phyloP scores from a whole-genome alignment of 2,113 vertebrate species.

The Xenopus laevis region DNA sequence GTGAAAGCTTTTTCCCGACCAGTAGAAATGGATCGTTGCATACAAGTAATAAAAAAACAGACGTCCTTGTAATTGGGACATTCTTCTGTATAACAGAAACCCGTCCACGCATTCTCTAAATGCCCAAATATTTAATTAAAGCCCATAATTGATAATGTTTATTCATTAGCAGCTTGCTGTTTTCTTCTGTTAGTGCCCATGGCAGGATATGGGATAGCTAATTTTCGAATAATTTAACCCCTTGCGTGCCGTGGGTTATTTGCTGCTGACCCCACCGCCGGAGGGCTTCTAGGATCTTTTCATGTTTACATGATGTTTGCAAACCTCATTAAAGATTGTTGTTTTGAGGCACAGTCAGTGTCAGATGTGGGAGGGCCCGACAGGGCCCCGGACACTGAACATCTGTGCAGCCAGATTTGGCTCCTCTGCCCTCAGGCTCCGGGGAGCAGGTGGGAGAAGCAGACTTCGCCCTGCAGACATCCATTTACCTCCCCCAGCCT shows the following conservation, averaged over 20 bases:
- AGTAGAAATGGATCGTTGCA: too few relatives aligned
- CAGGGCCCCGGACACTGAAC: conserved; percentile 64
- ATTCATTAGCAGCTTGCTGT: conserved; percentile 33
- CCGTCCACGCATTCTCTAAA: not conserved
- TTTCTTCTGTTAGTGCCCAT: conserved; percentile 8
- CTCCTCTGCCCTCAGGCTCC: conserved; percentile 65
- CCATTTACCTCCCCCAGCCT: conserved; percentile 20
- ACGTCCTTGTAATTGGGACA: too few relatives aligned
- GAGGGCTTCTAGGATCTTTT: conserved; percentile 1
- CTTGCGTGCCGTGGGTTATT: not conserved
- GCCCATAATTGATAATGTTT: conserved; percentile 41
- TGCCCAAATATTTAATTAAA: conserved; percentile 24
- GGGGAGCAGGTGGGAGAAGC: conserved; percentile 68
- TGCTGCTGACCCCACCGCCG: not conserved
- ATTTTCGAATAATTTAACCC: conserved; percentile 16
- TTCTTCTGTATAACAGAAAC: too few relatives aligned
- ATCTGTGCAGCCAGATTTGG: conserved; percentile 80
- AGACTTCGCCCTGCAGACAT: conserved; percentile 31
- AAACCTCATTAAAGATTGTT: conserved; percentile 79
- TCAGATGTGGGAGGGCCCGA: conserved; percentile 62
- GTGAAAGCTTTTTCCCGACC: too few relatives aligned
- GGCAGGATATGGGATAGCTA: not conserved
- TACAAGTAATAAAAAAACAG: too few relatives aligned
- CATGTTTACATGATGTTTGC: conserved; percentile 54
- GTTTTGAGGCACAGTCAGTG: conserved; percentile 61